These are phyloP conservation scores for rabbit (Oryctolagus cuniculus) DNA, from an alignment of 2,113 vertebrate species.

Conservation along the genomic window DNA sequence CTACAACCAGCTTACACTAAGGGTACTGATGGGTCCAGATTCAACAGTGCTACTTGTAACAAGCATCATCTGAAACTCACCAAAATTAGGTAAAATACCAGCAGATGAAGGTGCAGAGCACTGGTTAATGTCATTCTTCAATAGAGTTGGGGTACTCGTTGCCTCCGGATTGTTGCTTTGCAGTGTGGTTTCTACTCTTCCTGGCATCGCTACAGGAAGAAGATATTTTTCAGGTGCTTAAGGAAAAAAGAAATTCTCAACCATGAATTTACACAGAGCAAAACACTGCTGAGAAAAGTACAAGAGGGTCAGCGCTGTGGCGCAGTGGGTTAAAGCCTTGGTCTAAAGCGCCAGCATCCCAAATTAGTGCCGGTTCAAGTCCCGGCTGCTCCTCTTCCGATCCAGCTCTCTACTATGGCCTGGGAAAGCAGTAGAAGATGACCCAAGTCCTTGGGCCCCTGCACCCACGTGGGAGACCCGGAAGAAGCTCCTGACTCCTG, in stretches of 20 bases:
- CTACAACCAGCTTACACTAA: slow-evolving; percentile 39
- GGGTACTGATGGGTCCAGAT: not conserved
- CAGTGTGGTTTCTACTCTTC: not conserved
- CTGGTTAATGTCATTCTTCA: not conserved
- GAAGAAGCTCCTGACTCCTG: too few relatives aligned
- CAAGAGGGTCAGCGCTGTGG: too few relatives aligned
- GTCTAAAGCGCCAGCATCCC: too few relatives aligned
- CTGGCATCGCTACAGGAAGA: slow-evolving; percentile 2
- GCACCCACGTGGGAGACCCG: too few relatives aligned
- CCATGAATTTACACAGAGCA: not conserved
- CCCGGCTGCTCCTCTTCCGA: too few relatives aligned
- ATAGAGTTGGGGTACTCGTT: not conserved
- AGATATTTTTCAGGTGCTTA: slow-evolving; percentile 48
- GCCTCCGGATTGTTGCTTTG: not conserved
- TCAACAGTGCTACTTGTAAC: not conserved
- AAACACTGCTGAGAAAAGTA: not conserved
- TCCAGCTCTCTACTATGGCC: too few relatives aligned
- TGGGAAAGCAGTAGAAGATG: too few relatives aligned
- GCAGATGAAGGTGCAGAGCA: not conserved
- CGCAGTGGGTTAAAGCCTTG: too few relatives aligned
- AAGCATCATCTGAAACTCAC: slow-evolving; percentile 58
- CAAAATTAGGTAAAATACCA: not conserved
- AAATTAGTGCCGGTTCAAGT: too few relatives aligned
- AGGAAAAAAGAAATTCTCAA: slow-evolving; percentile 4
- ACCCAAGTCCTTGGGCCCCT: too few relatives aligned